phyloP scores from a whole-genome alignment of 2,888 invertebrate species.

The Dryocosmus kuriphilus region DNA sequence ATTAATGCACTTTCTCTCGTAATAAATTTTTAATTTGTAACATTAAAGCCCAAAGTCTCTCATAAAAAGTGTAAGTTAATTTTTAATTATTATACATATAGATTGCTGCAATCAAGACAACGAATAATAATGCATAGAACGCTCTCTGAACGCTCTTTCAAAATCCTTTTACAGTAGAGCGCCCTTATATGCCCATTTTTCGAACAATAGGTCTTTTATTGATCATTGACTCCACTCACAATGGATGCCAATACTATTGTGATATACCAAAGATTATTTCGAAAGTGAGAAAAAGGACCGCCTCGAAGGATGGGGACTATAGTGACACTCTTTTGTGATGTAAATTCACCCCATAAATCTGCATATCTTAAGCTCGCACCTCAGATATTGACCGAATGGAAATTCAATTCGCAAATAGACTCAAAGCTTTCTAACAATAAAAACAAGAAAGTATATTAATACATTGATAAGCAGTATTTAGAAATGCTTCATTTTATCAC shows the following conservation, averaged over 20 bases:
- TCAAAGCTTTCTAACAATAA: slow-evolving; percentile 1
- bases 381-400: slow-evolving; percentile 42
- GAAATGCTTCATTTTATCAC: not conserved
- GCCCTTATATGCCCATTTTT: slow-evolving; percentile 11
- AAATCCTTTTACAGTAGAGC: slow-evolving; percentile 11
- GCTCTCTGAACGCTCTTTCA: not conserved
- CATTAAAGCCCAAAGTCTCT: not conserved
- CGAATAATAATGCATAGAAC: slow-evolving; percentile 54
- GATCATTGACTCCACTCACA: not conserved
- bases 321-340: slow-evolving; percentile 15
- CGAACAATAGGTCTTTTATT: slow-evolving; percentile 1
- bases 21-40: not conserved
- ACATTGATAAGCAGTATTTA: not conserved
- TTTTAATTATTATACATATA: slow-evolving; percentile 40
- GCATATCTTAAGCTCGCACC: slow-evolving; percentile 8
- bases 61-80: slow-evolving; percentile 3
- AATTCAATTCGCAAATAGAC: slow-evolving; percentile 32
- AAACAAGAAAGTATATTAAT: slow-evolving; percentile 16
- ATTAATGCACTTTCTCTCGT: slow-evolving; percentile 19
- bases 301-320: slow-evolving; percentile 12
- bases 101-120: slow-evolving; percentile 58
- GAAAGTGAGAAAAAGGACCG: not conserved
- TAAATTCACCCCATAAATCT: slow-evolving; percentile 31
- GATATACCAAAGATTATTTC: slow-evolving; percentile 23
- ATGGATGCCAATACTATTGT: slow-evolving; percentile 15